phyloP scores from a whole-genome alignment of 2,888 invertebrate species.

The Notodonta ziczac region DNA sequence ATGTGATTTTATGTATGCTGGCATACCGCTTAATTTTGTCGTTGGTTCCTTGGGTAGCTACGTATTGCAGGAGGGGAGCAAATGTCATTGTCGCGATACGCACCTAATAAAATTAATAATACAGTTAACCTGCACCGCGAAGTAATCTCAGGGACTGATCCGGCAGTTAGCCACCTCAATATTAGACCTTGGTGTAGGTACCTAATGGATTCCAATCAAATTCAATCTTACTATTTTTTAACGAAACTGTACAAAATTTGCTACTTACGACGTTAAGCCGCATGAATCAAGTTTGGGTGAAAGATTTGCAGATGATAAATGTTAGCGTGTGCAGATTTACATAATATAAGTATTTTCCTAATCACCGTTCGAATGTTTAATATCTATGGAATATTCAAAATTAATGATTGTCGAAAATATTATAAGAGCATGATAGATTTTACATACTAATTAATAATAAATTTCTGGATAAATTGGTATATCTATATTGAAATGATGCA shows the following conservation, averaged over 20 bases:
- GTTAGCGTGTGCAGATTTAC: conserved; percentile 54
- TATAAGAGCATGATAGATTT: conserved; percentile 69
- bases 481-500: conserved; percentile 69
- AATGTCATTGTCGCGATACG: too few species aligned
- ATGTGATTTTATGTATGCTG: background rate
- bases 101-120: too few species aligned
- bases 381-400: conserved; percentile 56
- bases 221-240: conserved; percentile 43
- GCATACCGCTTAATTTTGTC: background rate
- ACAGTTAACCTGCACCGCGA: too few species aligned
- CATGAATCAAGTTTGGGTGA: conserved; percentile 28
- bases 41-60: too few species aligned
- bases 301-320: conserved; percentile 32
- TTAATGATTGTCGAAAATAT: conserved; percentile 64
- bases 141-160: too few species aligned
- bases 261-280: conserved; percentile 30
- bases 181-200: conserved; percentile 56
- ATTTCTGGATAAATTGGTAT: conserved; percentile 69
- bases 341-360: conserved; percentile 41
- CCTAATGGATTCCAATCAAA: conserved; percentile 59
- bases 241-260: conserved; percentile 53
- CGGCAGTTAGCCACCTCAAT: too few species aligned
- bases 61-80: too few species aligned
- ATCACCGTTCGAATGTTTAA: conserved; percentile 39
- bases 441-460: conserved; percentile 53